These are phyloP conservation scores for Petroica traversi DNA, from an alignment of 2,113 vertebrate genomes.

Conservation along the genomic window DNA sequence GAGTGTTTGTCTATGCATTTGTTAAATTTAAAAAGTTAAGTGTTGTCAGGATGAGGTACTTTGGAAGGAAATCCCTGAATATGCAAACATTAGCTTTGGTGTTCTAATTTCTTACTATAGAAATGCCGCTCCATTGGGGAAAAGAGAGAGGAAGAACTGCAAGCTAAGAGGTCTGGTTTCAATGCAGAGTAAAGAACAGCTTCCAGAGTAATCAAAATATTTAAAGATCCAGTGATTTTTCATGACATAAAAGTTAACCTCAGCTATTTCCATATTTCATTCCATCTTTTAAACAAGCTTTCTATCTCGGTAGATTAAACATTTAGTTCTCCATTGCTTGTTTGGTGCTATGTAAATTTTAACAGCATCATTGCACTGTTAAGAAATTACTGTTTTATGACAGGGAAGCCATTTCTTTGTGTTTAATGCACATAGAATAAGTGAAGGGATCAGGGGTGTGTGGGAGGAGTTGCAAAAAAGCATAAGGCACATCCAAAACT, in stretches of 20 bases:
- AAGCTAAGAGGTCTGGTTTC: neutral
- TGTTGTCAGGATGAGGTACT: neutral
- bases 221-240: neutral
- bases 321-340: neutral
- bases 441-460: too few species aligned
- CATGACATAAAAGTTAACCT: neutral
- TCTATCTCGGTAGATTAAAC: neutral
- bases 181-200: neutral
- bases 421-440: neutral
- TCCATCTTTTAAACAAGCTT: neutral
- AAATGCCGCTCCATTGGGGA: neutral
- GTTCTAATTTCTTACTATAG: neutral
- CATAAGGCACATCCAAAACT: rapidly evolving
- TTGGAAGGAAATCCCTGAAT: neutral
- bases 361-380: neutral
- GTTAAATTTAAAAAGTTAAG: neutral
- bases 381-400: neutral
- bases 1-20: neutral
- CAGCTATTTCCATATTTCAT: neutral
- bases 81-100: neutral
- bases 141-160: neutral
- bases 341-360: neutral
- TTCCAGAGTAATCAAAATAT: neutral
- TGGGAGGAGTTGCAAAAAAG: neutral
- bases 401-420: neutral